Evolutionary conservation across 2,113 vertebrate species (phyloP).

Genomic region (Probosciger aterrimus): DNA sequence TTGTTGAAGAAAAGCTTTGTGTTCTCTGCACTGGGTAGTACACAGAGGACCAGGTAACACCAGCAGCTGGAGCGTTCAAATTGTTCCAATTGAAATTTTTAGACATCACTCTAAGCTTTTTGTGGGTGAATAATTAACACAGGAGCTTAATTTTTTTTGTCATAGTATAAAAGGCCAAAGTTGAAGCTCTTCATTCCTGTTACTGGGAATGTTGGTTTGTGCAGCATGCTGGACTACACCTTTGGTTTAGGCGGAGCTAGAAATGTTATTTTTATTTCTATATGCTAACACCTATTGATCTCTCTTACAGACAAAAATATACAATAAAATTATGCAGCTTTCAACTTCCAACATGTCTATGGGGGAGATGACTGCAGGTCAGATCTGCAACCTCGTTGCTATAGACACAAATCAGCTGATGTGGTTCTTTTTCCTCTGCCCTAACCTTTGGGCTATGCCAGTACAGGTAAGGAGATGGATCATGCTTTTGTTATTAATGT

Average conservation of each 20-base stretch:
- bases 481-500: background rate
- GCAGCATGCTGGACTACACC: background rate
- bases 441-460: conserved; percentile 98
- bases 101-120: background rate
- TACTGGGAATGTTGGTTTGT: background rate
- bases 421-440: conserved; percentile 99
- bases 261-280: background rate
- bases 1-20: background rate
- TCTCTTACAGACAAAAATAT: conserved; percentile 91
- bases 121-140: background rate
- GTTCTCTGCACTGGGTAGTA: background rate
- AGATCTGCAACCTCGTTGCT: conserved; percentile 97
- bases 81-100: background rate
- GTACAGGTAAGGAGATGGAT: conserved; percentile 83
- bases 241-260: background rate
- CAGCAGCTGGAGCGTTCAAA: background rate
- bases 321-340: conserved; percentile 97
- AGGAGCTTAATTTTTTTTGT: background rate
- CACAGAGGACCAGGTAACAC: background rate
- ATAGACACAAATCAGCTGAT: conserved; percentile 98
- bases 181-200: background rate
- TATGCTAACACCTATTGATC: background rate
- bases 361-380: conserved; percentile 94
- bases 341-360: conserved; percentile 98
- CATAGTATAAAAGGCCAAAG: background rate